Evolutionary conservation across 2,113 vertebrate genomes (phyloP).

Genomic region (Axis porcinus): DNA sequence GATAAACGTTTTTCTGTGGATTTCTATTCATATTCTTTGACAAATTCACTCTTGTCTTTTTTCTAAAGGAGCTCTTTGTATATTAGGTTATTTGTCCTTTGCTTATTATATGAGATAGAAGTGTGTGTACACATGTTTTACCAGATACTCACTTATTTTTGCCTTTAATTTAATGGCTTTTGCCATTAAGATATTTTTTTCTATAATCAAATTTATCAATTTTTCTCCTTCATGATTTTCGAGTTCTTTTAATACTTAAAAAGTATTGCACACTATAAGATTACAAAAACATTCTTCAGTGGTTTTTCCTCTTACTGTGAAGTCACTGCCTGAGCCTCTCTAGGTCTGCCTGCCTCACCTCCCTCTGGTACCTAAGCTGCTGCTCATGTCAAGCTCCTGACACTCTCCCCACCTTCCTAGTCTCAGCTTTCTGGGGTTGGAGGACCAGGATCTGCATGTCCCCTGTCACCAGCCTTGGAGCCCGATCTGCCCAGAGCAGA

Average conservation of each 20-base stretch:
- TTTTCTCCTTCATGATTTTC: background rate
- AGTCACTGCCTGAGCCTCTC: accelerated
- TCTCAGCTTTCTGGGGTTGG: background rate
- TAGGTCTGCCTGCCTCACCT: background rate
- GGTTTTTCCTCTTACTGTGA: background rate
- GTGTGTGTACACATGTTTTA: background rate
- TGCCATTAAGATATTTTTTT: background rate
- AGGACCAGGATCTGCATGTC: background rate
- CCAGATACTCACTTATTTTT: background rate
- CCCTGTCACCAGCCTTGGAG: background rate
- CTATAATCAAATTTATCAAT: background rate
- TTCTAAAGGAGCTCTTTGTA: slow-evolving; percentile 11
- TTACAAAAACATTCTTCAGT: background rate
- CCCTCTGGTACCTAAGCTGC: background rate
- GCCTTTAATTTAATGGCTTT: background rate
- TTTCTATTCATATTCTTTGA: slow-evolving; percentile 35
- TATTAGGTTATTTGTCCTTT: background rate
- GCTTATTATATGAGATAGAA: background rate
- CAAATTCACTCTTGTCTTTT: slow-evolving; percentile 20
- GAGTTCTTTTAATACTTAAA: background rate
- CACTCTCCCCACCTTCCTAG: background rate
- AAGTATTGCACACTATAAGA: background rate
- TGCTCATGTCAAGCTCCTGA: background rate
- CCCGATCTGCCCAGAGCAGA: background rate
- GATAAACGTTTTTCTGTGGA: slow-evolving; percentile 29